phyloP scores from a whole-genome alignment of 1,140 invertebrate genomes.

The Thaumetopoea pityocampa region DNA sequence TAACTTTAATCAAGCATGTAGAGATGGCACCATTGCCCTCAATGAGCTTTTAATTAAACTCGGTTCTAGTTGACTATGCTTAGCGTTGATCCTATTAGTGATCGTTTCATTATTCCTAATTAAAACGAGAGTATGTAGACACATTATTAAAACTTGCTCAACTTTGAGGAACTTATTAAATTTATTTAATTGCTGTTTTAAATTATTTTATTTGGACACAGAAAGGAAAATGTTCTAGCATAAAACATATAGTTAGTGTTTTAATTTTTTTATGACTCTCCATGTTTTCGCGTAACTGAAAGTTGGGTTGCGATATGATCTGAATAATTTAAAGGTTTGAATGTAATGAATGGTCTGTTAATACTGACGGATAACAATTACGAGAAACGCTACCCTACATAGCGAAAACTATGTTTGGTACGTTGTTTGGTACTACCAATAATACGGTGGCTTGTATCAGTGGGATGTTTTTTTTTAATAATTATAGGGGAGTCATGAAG shows the following conservation, averaged over 20 bases:
- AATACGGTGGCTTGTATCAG: conserved; percentile 33
- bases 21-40: conserved; percentile 33
- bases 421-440: conserved; percentile 18
- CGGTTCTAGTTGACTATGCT: conserved; percentile 64
- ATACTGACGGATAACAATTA: background rate
- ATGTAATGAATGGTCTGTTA: no score
- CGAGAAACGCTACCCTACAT: background rate
- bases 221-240: no score
- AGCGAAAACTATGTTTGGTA: no score
- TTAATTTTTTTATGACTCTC: no score
- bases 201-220: no score
- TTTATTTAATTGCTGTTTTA: no score
- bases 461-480: conserved; percentile 49
- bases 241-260: no score
- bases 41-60: conserved; percentile 52
- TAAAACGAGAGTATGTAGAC: conserved; percentile 49
- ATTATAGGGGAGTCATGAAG: conserved; percentile 56
- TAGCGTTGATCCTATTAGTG: conserved; percentile 62
- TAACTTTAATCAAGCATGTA: conserved; percentile 16
- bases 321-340: no score
- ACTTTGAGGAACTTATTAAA: conserved; percentile 21
- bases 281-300: no score
- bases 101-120: conserved; percentile 58
- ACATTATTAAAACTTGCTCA: conserved; percentile 46
- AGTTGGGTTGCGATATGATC: no score